Conservation (phyloP, 2,888 invertebrate species). For the Dryococelus australis region DNA sequence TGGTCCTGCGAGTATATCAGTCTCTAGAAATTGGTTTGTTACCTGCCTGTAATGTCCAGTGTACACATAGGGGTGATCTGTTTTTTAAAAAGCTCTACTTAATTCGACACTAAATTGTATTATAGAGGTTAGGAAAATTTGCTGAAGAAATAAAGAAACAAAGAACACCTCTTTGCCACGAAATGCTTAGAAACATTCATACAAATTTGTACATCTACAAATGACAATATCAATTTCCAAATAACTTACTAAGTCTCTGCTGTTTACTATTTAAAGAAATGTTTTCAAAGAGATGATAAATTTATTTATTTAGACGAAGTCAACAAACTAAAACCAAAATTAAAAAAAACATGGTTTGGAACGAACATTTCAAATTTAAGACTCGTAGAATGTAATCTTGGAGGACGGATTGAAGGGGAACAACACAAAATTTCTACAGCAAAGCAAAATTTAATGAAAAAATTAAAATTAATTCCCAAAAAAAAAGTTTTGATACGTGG, state of each 20-base stretch:
- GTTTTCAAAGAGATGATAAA: constrained; percentile 17
- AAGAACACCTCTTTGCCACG: not conserved
- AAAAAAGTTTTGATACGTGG: constrained; percentile 22
- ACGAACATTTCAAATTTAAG: not conserved
- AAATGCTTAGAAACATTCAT: constrained; percentile 23
- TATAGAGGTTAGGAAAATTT: not conserved
- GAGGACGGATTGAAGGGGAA: constrained; percentile 37
- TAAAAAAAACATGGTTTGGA: not conserved
- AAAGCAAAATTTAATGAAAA: constrained; percentile 24
- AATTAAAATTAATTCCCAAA: constrained; percentile 27
- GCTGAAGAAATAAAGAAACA: not conserved
- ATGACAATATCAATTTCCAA: not conserved
- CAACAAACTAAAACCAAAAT: not conserved
- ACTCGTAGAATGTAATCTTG: constrained; percentile 29
- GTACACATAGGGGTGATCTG: not conserved
- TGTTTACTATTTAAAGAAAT: constrained; percentile 13
- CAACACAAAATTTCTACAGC: constrained; percentile 17
- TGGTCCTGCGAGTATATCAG: constrained; percentile 40
- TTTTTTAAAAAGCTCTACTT: not conserved
- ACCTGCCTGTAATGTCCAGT: constrained; percentile 8
- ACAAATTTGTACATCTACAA: constrained; percentile 18
- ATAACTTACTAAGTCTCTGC: constrained; percentile 8
- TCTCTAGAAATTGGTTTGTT: not conserved
- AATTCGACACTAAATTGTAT: not conserved
- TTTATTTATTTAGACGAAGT: not conserved